A percentile compares a stretch with the other conserved stretches of the same genome.
Conservation (phyloP, 2,888 invertebrate species). For the Andrena bucephala region DNA sequence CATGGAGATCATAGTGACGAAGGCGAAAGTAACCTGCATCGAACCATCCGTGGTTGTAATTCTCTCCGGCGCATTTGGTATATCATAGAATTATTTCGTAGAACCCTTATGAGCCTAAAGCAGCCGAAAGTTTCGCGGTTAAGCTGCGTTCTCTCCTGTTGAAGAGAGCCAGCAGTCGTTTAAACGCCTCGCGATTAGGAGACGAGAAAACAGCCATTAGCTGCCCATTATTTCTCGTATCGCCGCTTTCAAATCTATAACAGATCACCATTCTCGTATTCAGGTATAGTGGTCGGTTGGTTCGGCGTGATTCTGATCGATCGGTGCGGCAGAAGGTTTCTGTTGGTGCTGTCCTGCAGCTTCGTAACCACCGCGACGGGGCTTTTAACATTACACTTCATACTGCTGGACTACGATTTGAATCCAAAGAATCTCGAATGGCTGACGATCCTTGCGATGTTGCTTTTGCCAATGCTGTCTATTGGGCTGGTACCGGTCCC, state of each 20-base stretch:
- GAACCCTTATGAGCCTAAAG: background rate
- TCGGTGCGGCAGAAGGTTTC: conserved; percentile 77
- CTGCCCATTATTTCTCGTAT: conserved; percentile 11
- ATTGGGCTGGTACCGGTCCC: conserved; percentile 75
- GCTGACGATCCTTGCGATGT: conserved; percentile 69
- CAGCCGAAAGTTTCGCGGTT: background rate
- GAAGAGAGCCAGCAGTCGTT: background rate
- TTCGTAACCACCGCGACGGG: conserved; percentile 63
- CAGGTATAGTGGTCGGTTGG: conserved; percentile 61
- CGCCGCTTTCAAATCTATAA: background rate
- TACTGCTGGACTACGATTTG: conserved; percentile 59
- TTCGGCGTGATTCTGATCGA: conserved; percentile 73
- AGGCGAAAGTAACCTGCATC: conserved; percentile 66
- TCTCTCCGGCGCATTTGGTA: conserved; percentile 57
- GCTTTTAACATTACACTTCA: conserved; percentile 73
- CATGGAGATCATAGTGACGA: conserved; percentile 76
- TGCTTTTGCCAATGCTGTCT: conserved; percentile 68
- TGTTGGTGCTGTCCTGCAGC: conserved; percentile 73
- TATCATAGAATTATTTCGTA: conserved; percentile 1
- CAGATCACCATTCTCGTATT: background rate
- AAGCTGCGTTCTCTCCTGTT: background rate
- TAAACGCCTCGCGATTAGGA: background rate
- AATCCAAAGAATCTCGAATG: conserved; percentile 69
- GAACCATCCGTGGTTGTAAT: conserved; percentile 71
- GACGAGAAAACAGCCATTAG: background rate